Conservation (phyloP, 2,888 invertebrate genomes). For the Leucania comma region DNA sequence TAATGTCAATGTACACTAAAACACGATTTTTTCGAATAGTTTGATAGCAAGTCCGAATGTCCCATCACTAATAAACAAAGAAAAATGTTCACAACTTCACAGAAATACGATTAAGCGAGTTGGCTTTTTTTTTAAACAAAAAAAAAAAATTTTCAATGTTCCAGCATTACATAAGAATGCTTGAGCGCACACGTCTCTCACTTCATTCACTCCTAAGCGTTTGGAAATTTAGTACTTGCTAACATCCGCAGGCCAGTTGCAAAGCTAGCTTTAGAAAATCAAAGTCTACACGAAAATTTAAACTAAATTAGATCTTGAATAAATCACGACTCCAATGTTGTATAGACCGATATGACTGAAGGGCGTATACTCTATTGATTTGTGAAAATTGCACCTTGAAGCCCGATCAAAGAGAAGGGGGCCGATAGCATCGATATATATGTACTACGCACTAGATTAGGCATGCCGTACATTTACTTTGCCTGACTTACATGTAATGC, state of each 20-base stretch:
- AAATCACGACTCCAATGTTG: background rate
- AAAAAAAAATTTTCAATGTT: conserved; percentile 1
- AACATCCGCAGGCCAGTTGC: background rate
- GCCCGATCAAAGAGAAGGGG: background rate
- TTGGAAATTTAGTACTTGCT: too few relatives aligned
- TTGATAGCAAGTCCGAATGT: background rate
- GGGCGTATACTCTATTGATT: conserved; percentile 31
- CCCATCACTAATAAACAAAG: conserved; percentile 11
- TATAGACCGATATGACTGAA: background rate
- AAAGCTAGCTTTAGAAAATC: background rate
- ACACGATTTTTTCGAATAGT: background rate
- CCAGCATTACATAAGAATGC: background rate
- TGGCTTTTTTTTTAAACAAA: background rate
- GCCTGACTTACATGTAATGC: too few relatives aligned
- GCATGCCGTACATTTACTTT: too few relatives aligned
- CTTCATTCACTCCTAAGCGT: background rate
- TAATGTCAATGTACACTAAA: background rate
- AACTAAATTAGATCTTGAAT: background rate
- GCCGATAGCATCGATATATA: too few relatives aligned
- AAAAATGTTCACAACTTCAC: background rate
- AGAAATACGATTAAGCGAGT: background rate
- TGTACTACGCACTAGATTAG: too few relatives aligned
- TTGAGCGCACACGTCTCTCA: background rate
- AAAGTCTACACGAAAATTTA: background rate
- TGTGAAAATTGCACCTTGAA: conserved; percentile 5